Evolutionary conservation across 2,113 vertebrate genomes (phyloP).

Genomic region (Apus apus): DNA sequence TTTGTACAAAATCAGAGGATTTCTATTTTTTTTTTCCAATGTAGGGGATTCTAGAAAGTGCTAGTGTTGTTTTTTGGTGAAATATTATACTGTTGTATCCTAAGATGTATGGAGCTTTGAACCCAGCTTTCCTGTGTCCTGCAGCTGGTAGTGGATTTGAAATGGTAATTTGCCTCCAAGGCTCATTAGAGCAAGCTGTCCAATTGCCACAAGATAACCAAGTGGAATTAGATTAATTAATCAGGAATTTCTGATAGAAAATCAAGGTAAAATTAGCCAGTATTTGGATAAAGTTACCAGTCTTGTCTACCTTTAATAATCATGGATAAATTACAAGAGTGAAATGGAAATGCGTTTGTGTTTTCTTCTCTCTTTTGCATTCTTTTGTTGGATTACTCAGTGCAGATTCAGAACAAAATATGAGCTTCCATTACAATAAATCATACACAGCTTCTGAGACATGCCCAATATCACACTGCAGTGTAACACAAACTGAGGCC

Average conservation of each 20-base stretch:
- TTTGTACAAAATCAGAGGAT: background rate
- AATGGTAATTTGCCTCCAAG: background rate
- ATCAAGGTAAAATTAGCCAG: background rate
- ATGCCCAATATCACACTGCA: background rate
- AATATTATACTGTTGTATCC: slow-evolving; percentile 31
- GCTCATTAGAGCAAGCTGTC: slow-evolving; percentile 8
- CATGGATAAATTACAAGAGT: background rate
- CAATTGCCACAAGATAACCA: background rate
- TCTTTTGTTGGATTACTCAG: background rate
- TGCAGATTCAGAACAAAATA: background rate
- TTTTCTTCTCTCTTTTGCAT: background rate
- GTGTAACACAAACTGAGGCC: background rate
- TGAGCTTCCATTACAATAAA: background rate
- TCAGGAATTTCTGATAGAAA: background rate
- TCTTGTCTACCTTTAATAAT: background rate
- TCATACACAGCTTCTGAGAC: background rate
- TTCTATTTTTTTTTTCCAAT: background rate
- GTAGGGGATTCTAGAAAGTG: background rate
- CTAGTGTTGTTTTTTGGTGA: slow-evolving; percentile 13
- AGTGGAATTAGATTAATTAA: background rate
- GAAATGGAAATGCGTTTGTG: background rate
- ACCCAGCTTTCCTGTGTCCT: background rate
- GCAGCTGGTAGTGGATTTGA: background rate
- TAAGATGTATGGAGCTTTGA: background rate
- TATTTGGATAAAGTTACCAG: background rate